Evolutionary conservation across 2,888 invertebrate genomes (phyloP).

Genomic region (Caenorhabditis sulstoni): DNA sequence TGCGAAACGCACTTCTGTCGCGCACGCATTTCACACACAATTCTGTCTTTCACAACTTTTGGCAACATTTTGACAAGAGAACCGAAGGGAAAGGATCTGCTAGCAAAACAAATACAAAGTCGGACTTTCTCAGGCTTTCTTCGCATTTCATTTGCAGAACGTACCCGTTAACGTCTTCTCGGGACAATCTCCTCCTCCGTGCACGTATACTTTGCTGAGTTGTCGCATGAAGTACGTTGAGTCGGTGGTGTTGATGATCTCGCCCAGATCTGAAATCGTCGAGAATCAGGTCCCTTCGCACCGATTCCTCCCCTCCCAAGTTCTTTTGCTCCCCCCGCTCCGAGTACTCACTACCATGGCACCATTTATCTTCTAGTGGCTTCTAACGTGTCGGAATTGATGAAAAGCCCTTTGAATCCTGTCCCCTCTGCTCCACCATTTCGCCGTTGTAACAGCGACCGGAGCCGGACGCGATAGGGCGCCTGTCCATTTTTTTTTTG

Average conservation of each 20-base stretch:
- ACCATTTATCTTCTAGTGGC: conserved; percentile 28
- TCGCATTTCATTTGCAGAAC: too few relatives aligned
- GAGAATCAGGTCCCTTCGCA: too few relatives aligned
- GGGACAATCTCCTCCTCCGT: conserved; percentile 88
- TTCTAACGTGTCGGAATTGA: conserved; percentile 12
- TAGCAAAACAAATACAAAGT: conserved; percentile 33
- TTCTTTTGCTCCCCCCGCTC: too few relatives aligned
- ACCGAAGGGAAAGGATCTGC: conserved; percentile 39
- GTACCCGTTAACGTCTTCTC: conserved; percentile 86
- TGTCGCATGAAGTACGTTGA: conserved; percentile 78
- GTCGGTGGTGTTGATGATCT: conserved; percentile 78
- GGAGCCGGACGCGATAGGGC: conserved; percentile 3
- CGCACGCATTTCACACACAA: conserved; percentile 46
- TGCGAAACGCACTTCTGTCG: conserved; percentile 41
- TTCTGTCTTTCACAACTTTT: conserved; percentile 29
- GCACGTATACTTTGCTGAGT: conserved; percentile 81
- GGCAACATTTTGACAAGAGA: conserved; percentile 32
- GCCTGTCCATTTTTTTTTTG: conserved; percentile 48
- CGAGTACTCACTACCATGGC: background rate
- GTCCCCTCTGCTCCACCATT: conserved; percentile 24
- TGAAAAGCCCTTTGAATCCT: conserved; percentile 20
- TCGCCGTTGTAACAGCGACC: conserved; percentile 20
- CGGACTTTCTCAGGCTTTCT: background rate
- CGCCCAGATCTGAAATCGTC: conserved; percentile 72
- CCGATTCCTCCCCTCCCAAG: too few relatives aligned